These are phyloP conservation scores for Notoglanidium macrostoma DNA, from an alignment of 2,797 vertebrate species.

Conservation along the genomic window DNA sequence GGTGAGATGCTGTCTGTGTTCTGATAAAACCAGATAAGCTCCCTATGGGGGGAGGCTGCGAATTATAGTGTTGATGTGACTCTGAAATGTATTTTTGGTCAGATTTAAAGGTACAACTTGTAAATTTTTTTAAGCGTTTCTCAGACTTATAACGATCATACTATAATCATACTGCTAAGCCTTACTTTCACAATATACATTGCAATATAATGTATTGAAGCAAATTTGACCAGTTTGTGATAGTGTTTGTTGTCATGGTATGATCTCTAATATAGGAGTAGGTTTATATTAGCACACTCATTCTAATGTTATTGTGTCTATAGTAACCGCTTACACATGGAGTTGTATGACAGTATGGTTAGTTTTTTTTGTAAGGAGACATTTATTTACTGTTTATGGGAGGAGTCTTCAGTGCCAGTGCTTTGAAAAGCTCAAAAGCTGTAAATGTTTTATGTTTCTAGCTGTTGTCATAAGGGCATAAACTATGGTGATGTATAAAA, in stretches of 20 bases:
- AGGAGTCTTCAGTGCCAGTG: not conserved
- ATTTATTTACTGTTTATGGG: not conserved
- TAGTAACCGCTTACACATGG: not conserved
- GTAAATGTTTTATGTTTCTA: not conserved
- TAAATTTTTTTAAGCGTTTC: not conserved
- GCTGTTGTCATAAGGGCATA: not conserved
- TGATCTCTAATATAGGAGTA: not conserved
- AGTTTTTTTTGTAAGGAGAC: not conserved
- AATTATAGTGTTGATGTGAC: not conserved
- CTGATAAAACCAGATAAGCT: not conserved
- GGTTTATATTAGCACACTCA: not conserved
- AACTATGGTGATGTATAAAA: not conserved
- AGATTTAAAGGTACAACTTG: not conserved
- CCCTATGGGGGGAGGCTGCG: not conserved
- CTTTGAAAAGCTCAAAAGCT: not conserved
- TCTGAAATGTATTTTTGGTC: not conserved
- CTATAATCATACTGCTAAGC: not conserved
- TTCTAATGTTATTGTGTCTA: not conserved
- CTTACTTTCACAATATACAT: not conserved
- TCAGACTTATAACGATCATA: not conserved
- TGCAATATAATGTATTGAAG: not conserved
- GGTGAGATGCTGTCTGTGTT: slow-evolving; percentile 37
- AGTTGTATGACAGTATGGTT: not conserved
- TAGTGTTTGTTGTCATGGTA: not conserved
- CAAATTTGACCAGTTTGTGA: not conserved